Evolutionary conservation across 2,113 vertebrate species (phyloP).

Genomic region (Chaenocephalus aceratus): DNA sequence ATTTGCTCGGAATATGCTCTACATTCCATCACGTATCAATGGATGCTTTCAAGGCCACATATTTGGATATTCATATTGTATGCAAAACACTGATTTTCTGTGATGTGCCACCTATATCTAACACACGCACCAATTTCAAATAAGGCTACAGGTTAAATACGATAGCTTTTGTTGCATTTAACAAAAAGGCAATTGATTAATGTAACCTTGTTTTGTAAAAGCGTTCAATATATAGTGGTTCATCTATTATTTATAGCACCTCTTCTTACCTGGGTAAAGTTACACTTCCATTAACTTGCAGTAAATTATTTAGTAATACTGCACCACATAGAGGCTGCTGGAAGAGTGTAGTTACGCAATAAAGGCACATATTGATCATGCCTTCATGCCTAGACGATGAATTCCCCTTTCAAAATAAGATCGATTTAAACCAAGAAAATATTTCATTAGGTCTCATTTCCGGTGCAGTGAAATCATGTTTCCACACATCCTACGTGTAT

Average conservation of each 20-base stretch:
- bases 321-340: conserved; percentile 12
- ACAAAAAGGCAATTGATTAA: too few species aligned
- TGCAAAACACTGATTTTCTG: conserved; percentile 50
- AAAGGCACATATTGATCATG: background rate
- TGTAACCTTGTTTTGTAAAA: background rate
- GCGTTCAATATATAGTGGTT: background rate
- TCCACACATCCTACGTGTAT: background rate
- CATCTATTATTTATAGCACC: conserved; percentile 41
- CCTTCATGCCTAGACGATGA: background rate
- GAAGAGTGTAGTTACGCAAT: background rate
- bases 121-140: background rate
- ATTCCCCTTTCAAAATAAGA: conserved; percentile 9
- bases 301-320: conserved; percentile 62
- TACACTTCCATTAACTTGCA: conserved; percentile 30
- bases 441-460: background rate
- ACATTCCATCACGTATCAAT: too few species aligned
- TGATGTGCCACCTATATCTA: background rate
- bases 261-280: conserved; percentile 24
- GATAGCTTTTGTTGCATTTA: background rate
- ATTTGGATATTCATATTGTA: conserved; percentile 62
- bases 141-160: conserved; percentile 2
- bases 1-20: background rate
- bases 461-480: conserved; percentile 14
- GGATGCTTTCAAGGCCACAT: background rate
- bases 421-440: background rate